Conservation (phyloP, 2,888 invertebrate species). For the Ecdyonurus torrentis region DNA sequence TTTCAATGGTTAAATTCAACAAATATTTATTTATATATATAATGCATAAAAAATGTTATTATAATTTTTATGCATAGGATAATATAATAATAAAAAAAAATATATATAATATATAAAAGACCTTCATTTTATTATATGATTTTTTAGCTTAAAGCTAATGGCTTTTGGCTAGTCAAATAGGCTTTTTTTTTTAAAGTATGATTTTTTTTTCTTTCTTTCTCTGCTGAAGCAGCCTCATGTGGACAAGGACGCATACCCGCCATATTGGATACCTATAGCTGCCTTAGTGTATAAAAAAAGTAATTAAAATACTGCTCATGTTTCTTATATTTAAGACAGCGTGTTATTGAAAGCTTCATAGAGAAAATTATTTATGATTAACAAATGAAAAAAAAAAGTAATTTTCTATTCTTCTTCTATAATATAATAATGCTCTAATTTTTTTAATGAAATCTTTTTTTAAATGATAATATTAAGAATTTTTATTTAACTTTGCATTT, state of each 20-base stretch:
- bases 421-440: not conserved
- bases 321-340: constrained; percentile 2
- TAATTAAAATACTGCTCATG: constrained; percentile 3
- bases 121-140: no score
- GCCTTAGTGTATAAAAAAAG: not conserved
- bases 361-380: constrained; percentile 1
- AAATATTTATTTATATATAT: no score
- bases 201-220: no score
- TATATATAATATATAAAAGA: not conserved
- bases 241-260: not conserved
- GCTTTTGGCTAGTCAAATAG: not conserved
- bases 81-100: no score
- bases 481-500: no score
- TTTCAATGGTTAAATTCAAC: no score
- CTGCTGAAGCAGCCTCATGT: no score
- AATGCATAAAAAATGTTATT: not conserved
- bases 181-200: no score
- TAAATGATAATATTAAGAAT: no score
- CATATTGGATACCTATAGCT: not conserved
- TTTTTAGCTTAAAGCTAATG: no score
- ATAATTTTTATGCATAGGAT: no score
- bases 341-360: constrained; percentile 2
- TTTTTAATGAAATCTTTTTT: no score
- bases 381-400: not conserved
- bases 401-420: not conserved